Base-by-base conservation (phyloP, 2,888 invertebrate species). In the Drosophila differens region DNA sequence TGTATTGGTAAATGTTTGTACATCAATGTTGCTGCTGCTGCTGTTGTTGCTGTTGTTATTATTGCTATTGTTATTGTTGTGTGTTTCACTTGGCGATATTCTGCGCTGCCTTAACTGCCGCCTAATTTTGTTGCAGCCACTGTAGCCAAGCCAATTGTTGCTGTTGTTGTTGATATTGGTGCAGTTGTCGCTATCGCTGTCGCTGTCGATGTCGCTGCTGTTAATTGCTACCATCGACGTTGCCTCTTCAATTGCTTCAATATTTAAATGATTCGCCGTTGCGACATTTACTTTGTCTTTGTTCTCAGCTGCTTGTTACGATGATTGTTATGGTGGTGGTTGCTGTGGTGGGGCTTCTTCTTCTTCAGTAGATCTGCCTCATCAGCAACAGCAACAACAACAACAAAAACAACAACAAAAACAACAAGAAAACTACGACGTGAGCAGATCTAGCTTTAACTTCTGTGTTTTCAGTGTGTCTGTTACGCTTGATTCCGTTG, bases 1-100 rank as follows among this genome's bases (percentile, higher is more conserved):
- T 86, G 90, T 90, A 91, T 91, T 89, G 89, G 90, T 89, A 91
- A 85, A 82, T 91, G 82, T 79, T 80, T 85, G 75, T 85, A 89
- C 82, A 82, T 88, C 81, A 69, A 80, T 79, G 75, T 76, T 72
- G 79, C 51, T 63, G 47, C 14, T 70, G 67, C 25, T 47, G 19
- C 12, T 64, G 37, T 37, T 71, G 58, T 63, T 74, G 65, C 52
- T 67, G 47, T 37, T 73, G 52, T 51, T 65, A 63, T 64, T 52
- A 1, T 41, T 41, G 47, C 41, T 30, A 49, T 64, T 60, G 76
- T 75, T 67, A 67, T 64, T 54, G 76, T 72, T 66, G 65, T 70
- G 70, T 57, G 37, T 37, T 76, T 78, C 77, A 77, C 77, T 84
- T 76, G 63, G 74, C 68, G 71, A 76, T 83, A 82, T 76, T 79